Evolutionary conservation across 2,113 vertebrate species (phyloP).

Genomic region (Mormoops blainvillei): DNA sequence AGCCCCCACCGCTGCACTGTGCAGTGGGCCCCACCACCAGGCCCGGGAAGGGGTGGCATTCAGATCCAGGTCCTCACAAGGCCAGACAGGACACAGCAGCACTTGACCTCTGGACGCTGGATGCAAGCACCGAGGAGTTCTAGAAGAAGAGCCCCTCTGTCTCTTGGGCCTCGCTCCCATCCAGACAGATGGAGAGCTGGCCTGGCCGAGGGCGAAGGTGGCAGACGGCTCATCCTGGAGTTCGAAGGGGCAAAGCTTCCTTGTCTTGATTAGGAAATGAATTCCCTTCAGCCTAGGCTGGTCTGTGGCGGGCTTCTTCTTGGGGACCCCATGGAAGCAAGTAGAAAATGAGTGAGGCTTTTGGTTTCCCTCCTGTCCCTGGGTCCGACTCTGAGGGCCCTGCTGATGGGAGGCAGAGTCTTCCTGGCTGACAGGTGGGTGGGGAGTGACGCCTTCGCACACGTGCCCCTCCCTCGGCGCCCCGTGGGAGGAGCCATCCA

Average conservation of each 20-base stretch:
- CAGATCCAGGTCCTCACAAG: neutral
- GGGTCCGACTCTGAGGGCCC: neutral
- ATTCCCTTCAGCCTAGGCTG: neutral
- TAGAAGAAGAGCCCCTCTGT: neutral
- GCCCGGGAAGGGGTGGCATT: neutral
- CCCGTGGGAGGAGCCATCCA: neutral
- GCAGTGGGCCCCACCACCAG: neutral
- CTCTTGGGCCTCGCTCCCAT: neutral
- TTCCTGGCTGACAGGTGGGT: neutral
- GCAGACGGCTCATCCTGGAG: neutral
- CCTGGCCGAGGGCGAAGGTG: neutral
- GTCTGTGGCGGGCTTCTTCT: neutral
- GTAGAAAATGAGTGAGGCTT: neutral
- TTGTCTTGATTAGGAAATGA: conserved; percentile 31
- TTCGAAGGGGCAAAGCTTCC: neutral
- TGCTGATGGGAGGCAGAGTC: neutral
- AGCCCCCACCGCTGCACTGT: neutral
- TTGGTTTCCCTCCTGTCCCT: neutral
- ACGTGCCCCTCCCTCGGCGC: neutral
- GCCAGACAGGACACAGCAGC: neutral
- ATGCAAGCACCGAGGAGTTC: neutral
- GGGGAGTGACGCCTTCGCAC: neutral
- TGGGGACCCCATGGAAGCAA: neutral
- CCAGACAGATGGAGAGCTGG: neutral
- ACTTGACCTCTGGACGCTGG: neutral